Evolutionary conservation across 1,140 invertebrate species (phyloP).

Genomic region (Rhopalosiphum maidis): DNA sequence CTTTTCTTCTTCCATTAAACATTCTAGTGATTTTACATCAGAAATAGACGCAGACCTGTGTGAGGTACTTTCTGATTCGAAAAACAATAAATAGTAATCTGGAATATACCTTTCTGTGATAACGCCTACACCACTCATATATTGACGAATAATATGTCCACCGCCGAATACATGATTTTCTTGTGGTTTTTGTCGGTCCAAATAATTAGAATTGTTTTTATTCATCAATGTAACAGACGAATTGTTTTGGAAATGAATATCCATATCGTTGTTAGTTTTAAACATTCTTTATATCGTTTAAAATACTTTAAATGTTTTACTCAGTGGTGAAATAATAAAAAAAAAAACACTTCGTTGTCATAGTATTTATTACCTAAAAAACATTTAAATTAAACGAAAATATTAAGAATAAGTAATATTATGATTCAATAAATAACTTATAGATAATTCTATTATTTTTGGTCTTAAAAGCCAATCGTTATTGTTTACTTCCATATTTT

Average conservation of each 20-base stretch:
- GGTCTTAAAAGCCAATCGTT: no score
- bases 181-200: not conserved
- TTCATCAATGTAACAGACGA: not conserved
- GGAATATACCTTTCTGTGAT: constrained; percentile 16
- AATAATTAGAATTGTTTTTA: not conserved
- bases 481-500: no score
- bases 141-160: constrained; percentile 21
- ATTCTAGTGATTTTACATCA: no score
- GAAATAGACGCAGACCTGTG: not conserved
- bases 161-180: not conserved
- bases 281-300: not conserved
- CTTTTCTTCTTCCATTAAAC: not conserved
- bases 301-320: not conserved
- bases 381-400: not conserved
- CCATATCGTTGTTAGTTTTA: not conserved
- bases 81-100: not conserved
- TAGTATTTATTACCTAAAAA: not conserved
- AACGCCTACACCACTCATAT: constrained; percentile 45
- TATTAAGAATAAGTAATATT: not conserved
- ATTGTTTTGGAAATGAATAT: not conserved
- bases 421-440: no score
- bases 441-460: not conserved
- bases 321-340: not conserved
- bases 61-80: not conserved
- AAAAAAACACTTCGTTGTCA: not conserved